Conservation (phyloP, 2,113 vertebrate genomes). For the Petrocephalus zakoni region DNA sequence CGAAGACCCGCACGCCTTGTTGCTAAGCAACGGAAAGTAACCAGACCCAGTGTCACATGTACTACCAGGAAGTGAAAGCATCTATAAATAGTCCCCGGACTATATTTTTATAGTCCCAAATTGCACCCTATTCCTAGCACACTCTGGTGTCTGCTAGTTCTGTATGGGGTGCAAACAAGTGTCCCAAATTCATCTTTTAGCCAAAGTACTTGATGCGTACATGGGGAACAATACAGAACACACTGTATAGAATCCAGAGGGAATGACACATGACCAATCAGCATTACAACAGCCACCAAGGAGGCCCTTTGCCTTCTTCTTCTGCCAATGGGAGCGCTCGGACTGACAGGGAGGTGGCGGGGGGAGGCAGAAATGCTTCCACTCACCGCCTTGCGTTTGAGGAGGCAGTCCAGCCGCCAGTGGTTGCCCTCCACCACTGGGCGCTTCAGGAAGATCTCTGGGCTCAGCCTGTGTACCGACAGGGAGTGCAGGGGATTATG, state of each 20-base stretch:
- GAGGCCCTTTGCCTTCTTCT: background rate
- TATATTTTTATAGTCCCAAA: background rate
- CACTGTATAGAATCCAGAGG: background rate
- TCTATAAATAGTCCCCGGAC: background rate
- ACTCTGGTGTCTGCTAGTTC: background rate
- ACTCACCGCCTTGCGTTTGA: constrained; percentile 88
- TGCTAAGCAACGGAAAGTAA: constrained; percentile 60
- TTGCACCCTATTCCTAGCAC: background rate
- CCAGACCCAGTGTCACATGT: background rate
- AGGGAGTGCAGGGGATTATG: background rate
- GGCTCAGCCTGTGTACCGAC: constrained; percentile 57
- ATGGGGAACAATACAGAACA: background rate
- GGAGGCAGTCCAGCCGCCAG: constrained; percentile 86
- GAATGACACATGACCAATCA: background rate
- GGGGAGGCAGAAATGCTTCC: too few relatives aligned
- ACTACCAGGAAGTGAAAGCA: constrained; percentile 1
- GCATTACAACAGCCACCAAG: background rate
- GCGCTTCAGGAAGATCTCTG: constrained; percentile 70
- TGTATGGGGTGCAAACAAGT: background rate
- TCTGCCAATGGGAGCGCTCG: background rate
- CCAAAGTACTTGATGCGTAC: background rate
- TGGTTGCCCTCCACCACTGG: constrained; percentile 92
- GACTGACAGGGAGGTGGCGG: background rate
- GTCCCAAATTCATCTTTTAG: background rate
- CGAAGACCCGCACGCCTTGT: constrained; percentile 86